These are phyloP conservation scores for Blastomussa wellsi DNA, from an alignment of 92 coral and sea anemone genomes.

Conservation along the genomic window DNA sequence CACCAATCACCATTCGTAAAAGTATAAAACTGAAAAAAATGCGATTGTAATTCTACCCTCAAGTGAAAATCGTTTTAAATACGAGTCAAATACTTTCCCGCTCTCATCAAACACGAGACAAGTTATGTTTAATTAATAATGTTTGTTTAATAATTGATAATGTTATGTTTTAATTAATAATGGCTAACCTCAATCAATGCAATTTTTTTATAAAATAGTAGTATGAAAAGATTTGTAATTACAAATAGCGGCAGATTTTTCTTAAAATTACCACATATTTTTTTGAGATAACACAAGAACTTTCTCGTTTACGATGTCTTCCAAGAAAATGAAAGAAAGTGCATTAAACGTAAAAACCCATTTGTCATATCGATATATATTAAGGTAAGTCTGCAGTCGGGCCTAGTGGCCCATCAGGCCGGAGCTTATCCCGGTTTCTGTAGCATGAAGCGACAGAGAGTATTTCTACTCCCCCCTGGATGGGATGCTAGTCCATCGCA, in stretches of 20 bases:
- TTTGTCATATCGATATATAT: background rate
- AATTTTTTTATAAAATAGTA: constrained; percentile 4
- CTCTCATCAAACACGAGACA: background rate
- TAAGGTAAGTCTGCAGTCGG: too few relatives aligned
- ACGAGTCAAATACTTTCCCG: too few relatives aligned
- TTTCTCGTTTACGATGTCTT: background rate
- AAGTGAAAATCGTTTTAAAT: too few relatives aligned
- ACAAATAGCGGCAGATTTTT: background rate
- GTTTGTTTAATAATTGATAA: background rate
- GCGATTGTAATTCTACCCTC: too few relatives aligned
- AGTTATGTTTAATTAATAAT: too few relatives aligned
- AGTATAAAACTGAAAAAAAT: too few relatives aligned
- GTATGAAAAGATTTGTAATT: constrained; percentile 17
- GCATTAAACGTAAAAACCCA: background rate
- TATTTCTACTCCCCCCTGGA: too few relatives aligned
- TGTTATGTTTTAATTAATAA: background rate
- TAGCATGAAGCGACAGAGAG: too few relatives aligned
- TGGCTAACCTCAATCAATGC: background rate
- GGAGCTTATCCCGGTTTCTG: too few relatives aligned
- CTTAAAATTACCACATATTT: background rate
- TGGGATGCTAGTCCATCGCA: too few relatives aligned
- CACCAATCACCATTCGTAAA: too few relatives aligned
- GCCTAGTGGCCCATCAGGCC: too few relatives aligned
- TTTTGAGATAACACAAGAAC: background rate
- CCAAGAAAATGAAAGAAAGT: background rate